Evolutionary conservation across 1,140 invertebrate genomes (phyloP).

Genomic region (Drosophila guanche): DNA sequence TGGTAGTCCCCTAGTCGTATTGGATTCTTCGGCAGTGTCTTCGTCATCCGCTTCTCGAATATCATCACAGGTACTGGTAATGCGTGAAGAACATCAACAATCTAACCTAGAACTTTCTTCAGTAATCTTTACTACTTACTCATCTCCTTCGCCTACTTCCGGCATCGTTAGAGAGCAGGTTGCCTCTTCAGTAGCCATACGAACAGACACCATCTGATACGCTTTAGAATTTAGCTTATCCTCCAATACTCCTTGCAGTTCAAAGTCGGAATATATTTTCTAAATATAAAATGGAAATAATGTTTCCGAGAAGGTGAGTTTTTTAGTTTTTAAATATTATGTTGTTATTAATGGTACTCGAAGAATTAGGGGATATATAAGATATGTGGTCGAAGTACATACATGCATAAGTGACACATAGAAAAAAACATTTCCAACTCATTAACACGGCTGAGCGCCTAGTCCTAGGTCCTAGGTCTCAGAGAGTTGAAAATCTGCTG

Average conservation of each 20-base stretch:
- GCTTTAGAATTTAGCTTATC: constrained; percentile 98
- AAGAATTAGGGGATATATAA: too few species aligned
- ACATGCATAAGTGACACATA: not conserved
- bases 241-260: constrained; percentile 98
- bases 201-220: constrained; percentile 95
- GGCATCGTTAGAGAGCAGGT: constrained; percentile 95
- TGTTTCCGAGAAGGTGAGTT: not conserved
- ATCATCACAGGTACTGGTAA: constrained; percentile 84
- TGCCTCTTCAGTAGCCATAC: constrained; percentile 98
- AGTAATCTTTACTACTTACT: constrained; percentile 60
- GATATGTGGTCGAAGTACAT: too few species aligned
- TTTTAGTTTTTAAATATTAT: too few species aligned
- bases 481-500: too few species aligned
- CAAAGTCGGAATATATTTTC: constrained; percentile 99
- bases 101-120: not conserved
- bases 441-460: too few species aligned
- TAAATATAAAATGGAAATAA: constrained; percentile 80
- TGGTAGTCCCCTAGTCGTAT: constrained; percentile 72
- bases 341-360: too few species aligned
- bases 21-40: constrained; percentile 86
- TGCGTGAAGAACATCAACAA: not conserved
- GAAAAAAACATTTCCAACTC: too few species aligned
- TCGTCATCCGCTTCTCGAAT: constrained; percentile 86
- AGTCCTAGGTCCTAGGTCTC: too few species aligned
- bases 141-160: constrained; percentile 87